phyloP scores from a whole-genome alignment of 2,113 vertebrate species.

The Tragelaphus buxtoni region DNA sequence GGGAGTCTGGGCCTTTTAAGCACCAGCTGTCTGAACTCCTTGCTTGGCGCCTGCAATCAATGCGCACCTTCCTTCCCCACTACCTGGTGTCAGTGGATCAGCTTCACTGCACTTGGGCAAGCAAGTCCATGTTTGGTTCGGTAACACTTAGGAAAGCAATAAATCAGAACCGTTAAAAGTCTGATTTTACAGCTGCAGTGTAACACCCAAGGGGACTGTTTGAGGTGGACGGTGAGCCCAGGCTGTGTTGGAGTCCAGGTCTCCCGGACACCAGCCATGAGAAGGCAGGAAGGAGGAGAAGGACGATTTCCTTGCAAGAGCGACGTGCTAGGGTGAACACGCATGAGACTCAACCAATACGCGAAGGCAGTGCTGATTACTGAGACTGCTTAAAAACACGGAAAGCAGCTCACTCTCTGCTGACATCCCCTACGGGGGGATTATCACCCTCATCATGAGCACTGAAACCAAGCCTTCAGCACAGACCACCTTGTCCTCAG shows the following conservation, averaged over 20 bases:
- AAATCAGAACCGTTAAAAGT: rapidly evolving
- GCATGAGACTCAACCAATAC: rapidly evolving
- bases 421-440: rapidly evolving
- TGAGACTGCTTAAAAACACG: not conserved
- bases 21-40: not conserved
- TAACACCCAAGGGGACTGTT: not conserved
- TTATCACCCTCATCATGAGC: rapidly evolving
- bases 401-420: rapidly evolving
- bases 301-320: not conserved
- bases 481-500: not conserved
- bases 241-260: not conserved
- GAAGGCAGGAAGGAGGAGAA: not conserved
- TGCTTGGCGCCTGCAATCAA: not conserved
- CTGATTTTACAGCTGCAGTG: rapidly evolving
- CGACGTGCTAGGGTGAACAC: not conserved
- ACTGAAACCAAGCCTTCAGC: not conserved
- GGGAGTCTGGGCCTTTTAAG: not conserved
- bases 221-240: not conserved
- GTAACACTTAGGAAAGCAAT: not conserved
- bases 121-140: not conserved
- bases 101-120: not conserved
- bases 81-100: not conserved
- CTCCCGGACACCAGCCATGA: rapidly evolving
- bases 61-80: not conserved
- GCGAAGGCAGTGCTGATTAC: not conserved